A percentile compares a stretch with the other conserved stretches of the same genome.
Conservation (phyloP, 2,888 invertebrate genomes). For the Papilio protenor region DNA sequence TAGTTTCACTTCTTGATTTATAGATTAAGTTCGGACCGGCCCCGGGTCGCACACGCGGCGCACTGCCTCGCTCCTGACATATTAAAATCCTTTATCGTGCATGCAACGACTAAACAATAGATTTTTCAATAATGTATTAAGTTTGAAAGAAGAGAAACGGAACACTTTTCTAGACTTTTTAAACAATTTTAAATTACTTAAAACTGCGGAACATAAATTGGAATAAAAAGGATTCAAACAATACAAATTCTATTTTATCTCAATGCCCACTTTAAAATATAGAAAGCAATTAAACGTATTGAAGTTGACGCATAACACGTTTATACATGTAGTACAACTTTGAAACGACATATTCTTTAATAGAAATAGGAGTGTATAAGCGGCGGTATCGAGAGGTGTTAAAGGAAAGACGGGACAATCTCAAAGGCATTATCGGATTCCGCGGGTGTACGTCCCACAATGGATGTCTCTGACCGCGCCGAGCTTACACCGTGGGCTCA, state of each 20-base stretch:
- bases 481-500: slow-evolving; percentile 78
- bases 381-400: slow-evolving; percentile 72
- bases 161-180: not conserved
- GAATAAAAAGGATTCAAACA: not conserved
- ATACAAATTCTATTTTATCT: not conserved
- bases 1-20: slow-evolving; percentile 85
- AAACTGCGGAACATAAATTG: not conserved
- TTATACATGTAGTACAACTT: not conserved
- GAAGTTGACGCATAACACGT: too few relatives aligned
- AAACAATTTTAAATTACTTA: not conserved
- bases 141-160: not conserved
- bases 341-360: slow-evolving; percentile 26
- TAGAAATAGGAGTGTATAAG: slow-evolving; percentile 56
- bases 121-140: not conserved
- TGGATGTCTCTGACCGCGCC: slow-evolving; percentile 78
- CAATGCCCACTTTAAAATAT: not conserved
- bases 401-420: slow-evolving; percentile 81
- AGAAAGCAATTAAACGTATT: not conserved
- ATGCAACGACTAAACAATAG: slow-evolving; percentile 50
- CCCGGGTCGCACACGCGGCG: slow-evolving; percentile 72
- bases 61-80: slow-evolving; percentile 68
- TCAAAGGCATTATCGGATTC: slow-evolving; percentile 83
- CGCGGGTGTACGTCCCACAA: slow-evolving; percentile 75
- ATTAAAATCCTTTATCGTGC: slow-evolving; percentile 69
- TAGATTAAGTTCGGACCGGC: slow-evolving; percentile 78